Evolutionary conservation across 1,140 invertebrate species (phyloP).

Genomic region (Drosophila nigromelanica): DNA sequence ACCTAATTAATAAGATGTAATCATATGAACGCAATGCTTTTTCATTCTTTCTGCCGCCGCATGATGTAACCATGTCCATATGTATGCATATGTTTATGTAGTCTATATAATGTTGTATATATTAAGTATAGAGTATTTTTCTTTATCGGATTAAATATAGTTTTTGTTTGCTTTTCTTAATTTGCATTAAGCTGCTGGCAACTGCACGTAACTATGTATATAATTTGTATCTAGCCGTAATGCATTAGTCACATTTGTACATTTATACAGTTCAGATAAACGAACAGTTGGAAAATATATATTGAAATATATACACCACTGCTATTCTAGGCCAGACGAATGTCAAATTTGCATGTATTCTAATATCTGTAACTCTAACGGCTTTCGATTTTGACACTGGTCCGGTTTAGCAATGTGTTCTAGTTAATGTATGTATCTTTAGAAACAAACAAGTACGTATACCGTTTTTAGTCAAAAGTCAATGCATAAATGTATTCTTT

Average conservation of each 20-base stretch:
- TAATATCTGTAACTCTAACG: background rate
- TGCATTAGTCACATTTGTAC: constrained; percentile 10
- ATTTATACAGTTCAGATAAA: constrained; percentile 34
- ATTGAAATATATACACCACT: constrained; percentile 2
- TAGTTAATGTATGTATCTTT: constrained; percentile 17
- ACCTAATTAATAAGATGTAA: constrained; percentile 25
- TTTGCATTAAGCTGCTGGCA: constrained; percentile 5
- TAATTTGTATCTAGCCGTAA: constrained; percentile 47
- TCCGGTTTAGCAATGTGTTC: background rate
- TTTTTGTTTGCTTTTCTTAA: background rate
- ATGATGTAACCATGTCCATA: constrained; percentile 16
- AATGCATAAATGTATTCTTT: constrained; percentile 39
- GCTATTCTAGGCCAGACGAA: background rate
- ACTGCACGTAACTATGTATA: constrained; percentile 27
- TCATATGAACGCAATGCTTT: constrained; percentile 3
- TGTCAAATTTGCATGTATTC: constrained; percentile 9
- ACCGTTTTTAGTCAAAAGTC: constrained; percentile 39
- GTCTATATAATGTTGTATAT: background rate
- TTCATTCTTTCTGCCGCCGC: constrained; percentile 3
- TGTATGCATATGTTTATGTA: constrained; percentile 23
- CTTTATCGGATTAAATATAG: constrained; percentile 6
- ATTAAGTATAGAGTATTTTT: constrained; percentile 11
- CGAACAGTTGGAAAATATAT: constrained; percentile 30
- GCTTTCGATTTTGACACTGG: background rate
- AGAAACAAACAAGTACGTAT: constrained; percentile 32